Percentiles rank a stretch among this genome's conserved stretches.
Evolutionary conservation across 2,797 vertebrate species (phyloP).

Genomic region (Toxotes lorentzi): DNA sequence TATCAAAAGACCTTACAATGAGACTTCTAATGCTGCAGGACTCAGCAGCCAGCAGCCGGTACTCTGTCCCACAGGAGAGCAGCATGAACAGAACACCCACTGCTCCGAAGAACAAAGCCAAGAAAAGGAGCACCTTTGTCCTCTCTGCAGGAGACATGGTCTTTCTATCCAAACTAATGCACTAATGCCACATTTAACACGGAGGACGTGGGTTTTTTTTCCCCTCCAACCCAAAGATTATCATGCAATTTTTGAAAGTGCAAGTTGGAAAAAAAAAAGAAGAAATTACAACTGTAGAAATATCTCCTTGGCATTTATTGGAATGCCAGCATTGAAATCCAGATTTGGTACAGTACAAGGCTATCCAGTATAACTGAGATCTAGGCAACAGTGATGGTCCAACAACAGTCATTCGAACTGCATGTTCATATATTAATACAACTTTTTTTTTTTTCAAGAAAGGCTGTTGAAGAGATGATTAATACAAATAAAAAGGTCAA

Average conservation of each 20-base stretch:
- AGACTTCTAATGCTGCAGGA: no score
- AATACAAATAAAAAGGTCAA: constrained; percentile 75
- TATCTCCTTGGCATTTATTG: constrained; percentile 91
- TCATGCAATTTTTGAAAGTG: not conserved
- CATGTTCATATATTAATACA: constrained; percentile 71
- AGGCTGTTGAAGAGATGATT: constrained; percentile 85
- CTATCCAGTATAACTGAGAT: constrained; percentile 81
- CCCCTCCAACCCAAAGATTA: not conserved
- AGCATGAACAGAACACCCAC: constrained; percentile 86
- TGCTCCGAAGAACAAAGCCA: constrained; percentile 87
- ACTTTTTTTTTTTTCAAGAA: constrained; percentile 74
- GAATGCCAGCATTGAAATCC: constrained; percentile 89
- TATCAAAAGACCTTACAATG: no score
- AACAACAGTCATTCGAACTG: constrained; percentile 83
- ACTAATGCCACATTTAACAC: not conserved
- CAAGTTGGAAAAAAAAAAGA: not conserved
- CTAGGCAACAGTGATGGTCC: constrained; percentile 90
- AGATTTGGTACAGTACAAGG: constrained; percentile 89
- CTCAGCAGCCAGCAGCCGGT: constrained; percentile 92
- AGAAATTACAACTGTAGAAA: constrained; percentile 82
- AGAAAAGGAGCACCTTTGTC: constrained; percentile 63
- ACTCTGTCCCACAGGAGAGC: constrained; percentile 91
- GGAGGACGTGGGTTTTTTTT: not conserved
- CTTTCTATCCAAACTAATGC: not conserved
- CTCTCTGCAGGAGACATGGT: constrained; percentile 53